phyloP scores from a whole-genome alignment of 1,140 invertebrate species.

The Aphaenogaster rudis region DNA sequence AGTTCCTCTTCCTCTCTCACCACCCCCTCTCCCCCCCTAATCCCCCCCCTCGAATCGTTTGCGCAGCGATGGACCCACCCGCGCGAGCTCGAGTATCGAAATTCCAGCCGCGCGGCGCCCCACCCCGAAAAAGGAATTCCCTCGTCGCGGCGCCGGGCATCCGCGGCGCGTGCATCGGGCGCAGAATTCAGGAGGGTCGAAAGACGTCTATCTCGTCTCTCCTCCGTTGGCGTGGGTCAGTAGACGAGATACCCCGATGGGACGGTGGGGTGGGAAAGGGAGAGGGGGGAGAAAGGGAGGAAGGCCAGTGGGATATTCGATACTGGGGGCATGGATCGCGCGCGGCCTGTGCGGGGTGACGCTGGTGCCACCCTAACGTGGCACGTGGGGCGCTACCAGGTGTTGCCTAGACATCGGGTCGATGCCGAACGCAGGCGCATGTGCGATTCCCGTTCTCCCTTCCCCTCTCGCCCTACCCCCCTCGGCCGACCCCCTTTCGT shows the following conservation, averaged over 20 bases:
- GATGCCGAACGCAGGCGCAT: constrained; percentile 80
- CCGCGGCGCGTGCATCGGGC: constrained; percentile 32
- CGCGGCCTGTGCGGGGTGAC: constrained; percentile 73
- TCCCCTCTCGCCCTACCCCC: background rate
- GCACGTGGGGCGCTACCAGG: constrained; percentile 85
- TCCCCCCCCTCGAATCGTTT: background rate
- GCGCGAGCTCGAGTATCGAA: constrained; percentile 56
- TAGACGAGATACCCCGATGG: constrained; percentile 53
- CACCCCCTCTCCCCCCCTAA: background rate
- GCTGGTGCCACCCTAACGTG: constrained; percentile 79
- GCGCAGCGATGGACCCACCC: constrained; percentile 12
- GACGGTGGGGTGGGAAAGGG: background rate
- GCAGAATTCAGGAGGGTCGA: constrained; percentile 56
- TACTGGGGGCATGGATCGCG: constrained; percentile 67
- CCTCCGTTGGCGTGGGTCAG: constrained; percentile 74
- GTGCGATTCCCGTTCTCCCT: constrained; percentile 66
- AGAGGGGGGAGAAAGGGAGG: background rate
- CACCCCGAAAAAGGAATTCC: constrained; percentile 26
- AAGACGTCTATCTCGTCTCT: constrained; percentile 51
- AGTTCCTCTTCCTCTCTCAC: background rate
- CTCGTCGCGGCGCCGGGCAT: constrained; percentile 18
- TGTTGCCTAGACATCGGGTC: constrained; percentile 84
- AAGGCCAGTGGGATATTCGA: constrained; percentile 82
- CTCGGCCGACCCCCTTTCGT: background rate
- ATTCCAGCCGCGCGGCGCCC: constrained; percentile 29